Conservation (phyloP, 2,888 invertebrate genomes). For the Plagodis pulveraria region DNA sequence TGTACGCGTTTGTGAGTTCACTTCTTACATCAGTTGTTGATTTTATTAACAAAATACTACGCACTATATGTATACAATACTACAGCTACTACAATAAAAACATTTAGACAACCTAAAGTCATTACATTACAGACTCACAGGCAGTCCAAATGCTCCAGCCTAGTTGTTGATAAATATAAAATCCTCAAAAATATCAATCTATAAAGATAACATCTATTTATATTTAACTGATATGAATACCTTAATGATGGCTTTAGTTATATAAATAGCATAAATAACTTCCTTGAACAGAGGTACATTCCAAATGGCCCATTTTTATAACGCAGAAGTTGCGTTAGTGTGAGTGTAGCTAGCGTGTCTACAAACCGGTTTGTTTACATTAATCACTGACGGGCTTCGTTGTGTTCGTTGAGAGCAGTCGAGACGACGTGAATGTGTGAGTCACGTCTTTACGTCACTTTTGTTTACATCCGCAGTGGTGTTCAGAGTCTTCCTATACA, state of each 20-base stretch:
- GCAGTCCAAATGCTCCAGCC: too few species aligned
- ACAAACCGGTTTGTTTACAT: constrained; percentile 81
- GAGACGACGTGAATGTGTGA: constrained; percentile 62
- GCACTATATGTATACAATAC: too few species aligned
- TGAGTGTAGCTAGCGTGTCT: constrained; percentile 46
- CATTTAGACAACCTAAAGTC: too few species aligned
- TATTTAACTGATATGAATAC: constrained; percentile 28
- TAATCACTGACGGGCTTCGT: constrained; percentile 55
- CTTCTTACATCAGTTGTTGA: too few species aligned
- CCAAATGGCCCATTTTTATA: constrained; percentile 75
- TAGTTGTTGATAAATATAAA: not conserved
- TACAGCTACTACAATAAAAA: too few species aligned
- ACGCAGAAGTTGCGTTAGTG: constrained; percentile 32
- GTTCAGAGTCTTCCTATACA: constrained; percentile 46
- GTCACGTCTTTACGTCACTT: constrained; percentile 76
- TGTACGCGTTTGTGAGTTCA: not conserved
- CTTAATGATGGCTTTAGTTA: constrained; percentile 26
- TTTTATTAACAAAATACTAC: too few species aligned
- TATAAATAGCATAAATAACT: constrained; percentile 41
- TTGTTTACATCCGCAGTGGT: constrained; percentile 72
- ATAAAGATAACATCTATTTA: constrained; percentile 25
- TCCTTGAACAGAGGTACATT: constrained; percentile 50
- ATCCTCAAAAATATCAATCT: constrained; percentile 21
- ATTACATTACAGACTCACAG: too few species aligned
- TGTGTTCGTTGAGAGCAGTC: constrained; percentile 54